Conservation (phyloP, 2,888 invertebrate genomes). For the Rhagonycha fulva region DNA sequence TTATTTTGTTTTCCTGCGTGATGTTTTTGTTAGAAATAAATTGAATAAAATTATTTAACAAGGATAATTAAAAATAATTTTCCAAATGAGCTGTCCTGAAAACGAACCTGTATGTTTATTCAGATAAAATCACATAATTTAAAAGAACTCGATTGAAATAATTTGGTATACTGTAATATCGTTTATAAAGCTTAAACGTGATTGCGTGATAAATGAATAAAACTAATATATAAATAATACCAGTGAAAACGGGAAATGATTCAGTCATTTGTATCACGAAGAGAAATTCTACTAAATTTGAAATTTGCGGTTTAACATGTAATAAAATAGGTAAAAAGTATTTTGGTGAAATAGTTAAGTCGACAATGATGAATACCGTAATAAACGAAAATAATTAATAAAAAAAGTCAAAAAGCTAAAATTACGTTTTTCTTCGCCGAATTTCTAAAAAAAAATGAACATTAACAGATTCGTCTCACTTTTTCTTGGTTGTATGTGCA, state of each 20-base stretch:
- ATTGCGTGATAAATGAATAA: constrained; percentile 18
- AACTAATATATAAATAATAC: constrained; percentile 19
- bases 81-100: not conserved
- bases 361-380: not conserved
- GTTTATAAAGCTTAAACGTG: constrained; percentile 15
- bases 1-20: not conserved
- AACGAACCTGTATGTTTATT: not conserved
- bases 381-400: not conserved
- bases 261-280: constrained; percentile 13
- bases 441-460: not conserved
- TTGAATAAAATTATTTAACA: not conserved
- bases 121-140: not conserved
- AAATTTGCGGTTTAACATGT: constrained; percentile 5
- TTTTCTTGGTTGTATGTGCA: not conserved
- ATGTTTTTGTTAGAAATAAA: not conserved
- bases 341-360: not conserved
- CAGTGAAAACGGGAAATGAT: constrained; percentile 7
- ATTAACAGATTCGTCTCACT: not conserved
- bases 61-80: not conserved
- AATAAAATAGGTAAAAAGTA: not conserved
- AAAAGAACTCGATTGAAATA: not conserved
- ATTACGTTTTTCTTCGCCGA: not conserved
- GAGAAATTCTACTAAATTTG: constrained; percentile 10
- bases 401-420: not conserved
- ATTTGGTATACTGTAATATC: constrained; percentile 4